Percentiles rank a stretch among this genome's conserved stretches.
phyloP scores from a whole-genome alignment of 92 coral and sea anemone genomes.

The Palythoa caribaeorum region DNA sequence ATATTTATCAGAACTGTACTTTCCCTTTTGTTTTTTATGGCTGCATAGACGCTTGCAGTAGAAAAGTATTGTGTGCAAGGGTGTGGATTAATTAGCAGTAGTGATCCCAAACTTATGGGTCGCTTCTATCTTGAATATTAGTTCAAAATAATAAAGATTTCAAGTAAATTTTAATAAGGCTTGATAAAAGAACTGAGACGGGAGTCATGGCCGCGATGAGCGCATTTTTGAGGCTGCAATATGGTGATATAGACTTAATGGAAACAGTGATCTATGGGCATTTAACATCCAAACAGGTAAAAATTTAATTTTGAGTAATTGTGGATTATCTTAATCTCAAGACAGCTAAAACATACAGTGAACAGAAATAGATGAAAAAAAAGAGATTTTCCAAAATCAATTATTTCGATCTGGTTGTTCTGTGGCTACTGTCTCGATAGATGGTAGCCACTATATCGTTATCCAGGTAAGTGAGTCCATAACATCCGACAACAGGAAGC shows the following conservation, averaged over 20 bases:
- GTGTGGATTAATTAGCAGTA: conserved; percentile 64
- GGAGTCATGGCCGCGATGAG: conserved; percentile 66
- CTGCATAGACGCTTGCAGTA: conserved; percentile 65
- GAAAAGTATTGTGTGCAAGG: conserved; percentile 61
- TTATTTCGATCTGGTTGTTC: background rate
- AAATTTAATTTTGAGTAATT: conserved; percentile 3
- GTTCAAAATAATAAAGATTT: conserved; percentile 50
- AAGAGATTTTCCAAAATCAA: background rate
- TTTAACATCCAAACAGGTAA: conserved; percentile 61
- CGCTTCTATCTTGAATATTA: conserved; percentile 64
- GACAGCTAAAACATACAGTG: conserved; percentile 1
- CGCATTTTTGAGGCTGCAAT: conserved; percentile 61
- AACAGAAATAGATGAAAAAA: background rate
- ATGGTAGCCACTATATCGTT: no score
- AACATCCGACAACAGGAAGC: no score
- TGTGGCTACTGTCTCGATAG: no score
- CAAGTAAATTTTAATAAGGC: conserved; percentile 41
- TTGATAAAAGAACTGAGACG: conserved; percentile 55
- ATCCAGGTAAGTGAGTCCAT: no score
- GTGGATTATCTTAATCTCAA: conserved; percentile 1
- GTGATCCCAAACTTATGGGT: conserved; percentile 64
- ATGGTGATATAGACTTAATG: conserved; percentile 57
- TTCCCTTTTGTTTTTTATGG: conserved; percentile 61
- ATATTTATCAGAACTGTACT: conserved; percentile 53
- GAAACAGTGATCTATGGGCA: conserved; percentile 68